Conservation (phyloP, 2,888 invertebrate species). For the Salticus scenicus region DNA sequence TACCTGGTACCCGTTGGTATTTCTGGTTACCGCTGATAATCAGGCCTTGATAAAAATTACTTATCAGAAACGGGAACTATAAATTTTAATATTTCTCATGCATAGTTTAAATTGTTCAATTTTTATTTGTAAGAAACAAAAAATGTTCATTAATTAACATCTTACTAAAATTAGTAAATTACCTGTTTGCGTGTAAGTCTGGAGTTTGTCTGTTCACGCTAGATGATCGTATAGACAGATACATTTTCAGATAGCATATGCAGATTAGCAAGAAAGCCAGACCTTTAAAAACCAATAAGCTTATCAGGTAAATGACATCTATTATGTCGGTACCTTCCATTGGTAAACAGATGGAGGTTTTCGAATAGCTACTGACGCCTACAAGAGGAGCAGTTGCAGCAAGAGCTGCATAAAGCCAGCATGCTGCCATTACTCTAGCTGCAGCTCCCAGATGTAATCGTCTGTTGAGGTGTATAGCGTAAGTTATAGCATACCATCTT, state of each 20-base stretch:
- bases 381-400: conserved; percentile 84
- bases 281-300: conserved; percentile 85
- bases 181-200: conserved; percentile 58
- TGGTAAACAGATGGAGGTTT: conserved; percentile 91
- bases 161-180: not conserved
- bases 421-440: conserved; percentile 83
- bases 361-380: conserved; percentile 91
- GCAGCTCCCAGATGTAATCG: conserved; percentile 85
- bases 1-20: too few species aligned
- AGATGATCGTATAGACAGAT: conserved; percentile 81
- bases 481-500: conserved; percentile 83
- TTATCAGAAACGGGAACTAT: too few species aligned
- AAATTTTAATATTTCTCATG: too few species aligned
- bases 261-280: conserved; percentile 89
- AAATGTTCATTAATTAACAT: too few species aligned
- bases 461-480: conserved; percentile 88
- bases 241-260: conserved; percentile 88
- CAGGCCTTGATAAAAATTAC: too few species aligned
- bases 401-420: conserved; percentile 86
- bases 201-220: conserved; percentile 39
- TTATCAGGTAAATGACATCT: conserved; percentile 85
- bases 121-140: too few species aligned
- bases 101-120: too few species aligned
- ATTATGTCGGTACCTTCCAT: conserved; percentile 84
- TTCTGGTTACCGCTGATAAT: too few species aligned